phyloP scores from a whole-genome alignment of 2,888 invertebrate species.

The Latrodectus elegans region DNA sequence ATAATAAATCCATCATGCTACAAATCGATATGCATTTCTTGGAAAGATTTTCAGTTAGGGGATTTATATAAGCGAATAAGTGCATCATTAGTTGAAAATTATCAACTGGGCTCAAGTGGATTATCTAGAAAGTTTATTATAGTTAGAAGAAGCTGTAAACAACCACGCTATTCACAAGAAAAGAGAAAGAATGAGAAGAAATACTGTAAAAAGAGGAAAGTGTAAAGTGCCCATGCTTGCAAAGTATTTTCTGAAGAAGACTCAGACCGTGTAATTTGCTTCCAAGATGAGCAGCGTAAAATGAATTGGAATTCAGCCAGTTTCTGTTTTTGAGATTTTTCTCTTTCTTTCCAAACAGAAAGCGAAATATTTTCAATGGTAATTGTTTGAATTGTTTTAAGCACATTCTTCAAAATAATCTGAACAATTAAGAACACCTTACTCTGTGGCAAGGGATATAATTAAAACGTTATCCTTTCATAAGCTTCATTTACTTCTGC shows the following conservation, averaged over 20 bases:
- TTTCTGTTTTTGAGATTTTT: constrained; percentile 23
- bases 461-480: neutral
- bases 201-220: neutral
- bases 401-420: neutral
- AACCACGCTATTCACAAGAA: constrained; percentile 21
- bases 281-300: constrained; percentile 38
- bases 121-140: constrained; percentile 8
- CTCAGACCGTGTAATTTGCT: constrained; percentile 40
- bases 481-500: neutral
- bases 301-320: constrained; percentile 56
- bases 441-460: neutral
- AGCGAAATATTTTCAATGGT: neutral
- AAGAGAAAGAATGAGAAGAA: constrained; percentile 9
- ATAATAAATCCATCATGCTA: too few species aligned
- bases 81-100: neutral
- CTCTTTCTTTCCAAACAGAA: constrained; percentile 8
- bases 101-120: too few species aligned
- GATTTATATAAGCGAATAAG: too few species aligned
- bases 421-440: neutral
- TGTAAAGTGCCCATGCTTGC: constrained; percentile 13
- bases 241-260: constrained; percentile 20
- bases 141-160: constrained; percentile 26
- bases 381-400: too few species aligned
- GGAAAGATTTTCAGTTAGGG: too few species aligned
- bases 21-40: too few species aligned